phyloP scores from a whole-genome alignment of 2,797 vertebrate genomes.

The Echeneis naucrates region DNA sequence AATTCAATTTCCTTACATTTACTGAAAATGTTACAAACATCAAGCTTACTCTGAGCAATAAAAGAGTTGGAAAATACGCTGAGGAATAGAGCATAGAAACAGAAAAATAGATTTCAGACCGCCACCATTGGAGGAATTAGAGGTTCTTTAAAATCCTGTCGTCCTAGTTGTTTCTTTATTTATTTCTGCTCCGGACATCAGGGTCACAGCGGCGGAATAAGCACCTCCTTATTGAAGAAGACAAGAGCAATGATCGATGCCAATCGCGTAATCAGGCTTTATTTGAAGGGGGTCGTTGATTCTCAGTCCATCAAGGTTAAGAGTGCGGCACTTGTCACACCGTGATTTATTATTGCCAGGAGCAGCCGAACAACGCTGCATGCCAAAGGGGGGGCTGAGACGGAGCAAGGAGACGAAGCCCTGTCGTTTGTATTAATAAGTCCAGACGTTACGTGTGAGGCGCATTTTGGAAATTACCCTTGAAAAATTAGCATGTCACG shows the following conservation, averaged over 20 bases:
- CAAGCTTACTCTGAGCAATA: neutral
- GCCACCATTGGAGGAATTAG: slow-evolving; percentile 38
- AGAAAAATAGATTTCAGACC: neutral
- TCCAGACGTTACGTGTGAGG: slow-evolving; percentile 82
- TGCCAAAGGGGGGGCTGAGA: slow-evolving; percentile 32
- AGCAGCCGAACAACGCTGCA: slow-evolving; percentile 69
- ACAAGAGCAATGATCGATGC: slow-evolving; percentile 81
- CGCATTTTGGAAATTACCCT: slow-evolving; percentile 81
- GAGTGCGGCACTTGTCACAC: slow-evolving; percentile 78
- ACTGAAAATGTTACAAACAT: neutral
- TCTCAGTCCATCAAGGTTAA: slow-evolving; percentile 84
- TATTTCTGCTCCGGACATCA: slow-evolving; percentile 40
- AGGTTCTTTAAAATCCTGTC: slow-evolving; percentile 25
- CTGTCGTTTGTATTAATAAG: slow-evolving; percentile 75
- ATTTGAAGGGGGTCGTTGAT: slow-evolving; percentile 82
- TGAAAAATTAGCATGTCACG: slow-evolving; percentile 81
- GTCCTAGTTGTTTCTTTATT: slow-evolving; percentile 27
- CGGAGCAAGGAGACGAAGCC: slow-evolving; percentile 31
- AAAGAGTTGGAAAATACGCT: neutral
- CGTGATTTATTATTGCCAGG: slow-evolving; percentile 82
- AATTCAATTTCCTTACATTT: neutral
- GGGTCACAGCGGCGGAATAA: slow-evolving; percentile 63
- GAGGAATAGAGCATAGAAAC: neutral
- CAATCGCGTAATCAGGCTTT: slow-evolving; percentile 80
- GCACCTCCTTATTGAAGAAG: slow-evolving; percentile 77